A percentile compares a stretch with the other conserved stretches of the same genome.
These are phyloP conservation scores for Calameuta pallipes DNA, from an alignment of 2,888 invertebrate species.

Conservation along the genomic window DNA sequence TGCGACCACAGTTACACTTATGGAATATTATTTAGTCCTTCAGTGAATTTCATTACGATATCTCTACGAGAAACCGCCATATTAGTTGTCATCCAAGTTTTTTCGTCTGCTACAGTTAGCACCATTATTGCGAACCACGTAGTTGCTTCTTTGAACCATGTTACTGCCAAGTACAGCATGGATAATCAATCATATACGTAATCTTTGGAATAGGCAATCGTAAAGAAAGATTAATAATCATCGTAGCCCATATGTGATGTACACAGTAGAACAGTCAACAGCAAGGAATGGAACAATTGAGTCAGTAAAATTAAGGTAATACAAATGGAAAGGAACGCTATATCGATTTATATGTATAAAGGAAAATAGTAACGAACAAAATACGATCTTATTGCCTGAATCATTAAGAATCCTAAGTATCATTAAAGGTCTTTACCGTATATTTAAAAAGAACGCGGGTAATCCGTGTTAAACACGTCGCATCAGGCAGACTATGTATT, in stretches of 20 bases:
- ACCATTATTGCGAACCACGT: not conserved
- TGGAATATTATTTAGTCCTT: not conserved
- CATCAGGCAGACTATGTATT: not conserved
- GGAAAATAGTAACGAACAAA: not conserved
- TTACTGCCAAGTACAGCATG: not conserved
- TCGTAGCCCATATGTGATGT: not conserved
- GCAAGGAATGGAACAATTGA: not conserved
- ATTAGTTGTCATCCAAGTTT: not conserved
- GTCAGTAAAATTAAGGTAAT: not conserved
- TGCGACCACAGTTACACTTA: slow-evolving; percentile 34
- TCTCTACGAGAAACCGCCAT: not conserved
- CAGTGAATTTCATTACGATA: not conserved
- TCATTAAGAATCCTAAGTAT: not conserved
- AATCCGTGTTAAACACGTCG: not conserved
- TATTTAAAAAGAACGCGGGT: not conserved
- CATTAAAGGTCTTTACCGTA: not conserved
- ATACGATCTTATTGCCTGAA: not conserved
- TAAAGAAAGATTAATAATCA: not conserved
- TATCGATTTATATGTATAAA: not conserved
- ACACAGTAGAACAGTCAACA: not conserved
- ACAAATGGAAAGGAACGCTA: too few species aligned
- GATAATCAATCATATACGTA: not conserved
- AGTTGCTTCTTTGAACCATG: not conserved
- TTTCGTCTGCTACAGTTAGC: not conserved
- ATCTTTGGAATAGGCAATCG: not conserved